phyloP scores from a whole-genome alignment of 2,797 vertebrate genomes.

The Tiaroga cobitis region DNA sequence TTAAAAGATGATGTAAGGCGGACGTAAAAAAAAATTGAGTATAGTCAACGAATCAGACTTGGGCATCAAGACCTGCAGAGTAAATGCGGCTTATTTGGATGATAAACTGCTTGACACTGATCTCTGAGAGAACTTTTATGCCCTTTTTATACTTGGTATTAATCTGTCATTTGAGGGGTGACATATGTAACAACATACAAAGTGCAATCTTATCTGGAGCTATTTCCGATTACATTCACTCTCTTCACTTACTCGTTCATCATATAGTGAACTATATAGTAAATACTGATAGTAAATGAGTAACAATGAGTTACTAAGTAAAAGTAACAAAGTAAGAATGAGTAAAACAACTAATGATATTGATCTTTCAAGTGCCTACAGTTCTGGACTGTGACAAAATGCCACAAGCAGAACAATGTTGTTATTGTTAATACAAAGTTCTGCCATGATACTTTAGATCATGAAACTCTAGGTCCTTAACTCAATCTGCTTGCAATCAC shows the following conservation, averaged over 20 bases:
- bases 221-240: background rate
- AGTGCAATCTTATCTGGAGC: background rate
- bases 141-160: background rate
- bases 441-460: no score
- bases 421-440: no score
- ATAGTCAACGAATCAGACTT: background rate
- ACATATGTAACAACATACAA: background rate
- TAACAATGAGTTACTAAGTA: no score
- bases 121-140: background rate
- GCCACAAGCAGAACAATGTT: no score
- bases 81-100: background rate
- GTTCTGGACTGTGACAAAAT: no score
- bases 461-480: no score
- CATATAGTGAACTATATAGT: background rate
- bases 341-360: no score
- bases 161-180: background rate
- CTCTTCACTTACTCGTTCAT: background rate
- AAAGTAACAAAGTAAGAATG: no score
- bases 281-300: no score
- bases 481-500: no score
- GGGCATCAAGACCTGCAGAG: background rate
- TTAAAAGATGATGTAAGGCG: background rate
- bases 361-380: no score
- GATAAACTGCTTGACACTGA: background rate
- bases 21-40: background rate